phyloP scores from a whole-genome alignment of 2,113 vertebrate genomes.

The Osmerus mordax region DNA sequence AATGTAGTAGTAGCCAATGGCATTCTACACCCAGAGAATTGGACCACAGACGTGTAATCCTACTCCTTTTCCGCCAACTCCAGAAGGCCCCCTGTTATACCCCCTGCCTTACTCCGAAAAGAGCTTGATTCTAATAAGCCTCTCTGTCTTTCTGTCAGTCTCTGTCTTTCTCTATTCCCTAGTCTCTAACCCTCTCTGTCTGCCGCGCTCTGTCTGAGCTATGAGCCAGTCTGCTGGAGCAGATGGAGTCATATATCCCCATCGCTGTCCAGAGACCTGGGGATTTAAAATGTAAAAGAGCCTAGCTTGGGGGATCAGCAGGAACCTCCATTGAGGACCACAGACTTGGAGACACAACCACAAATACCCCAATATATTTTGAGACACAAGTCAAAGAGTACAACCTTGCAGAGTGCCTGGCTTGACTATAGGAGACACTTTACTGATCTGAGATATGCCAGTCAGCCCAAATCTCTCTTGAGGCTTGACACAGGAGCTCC shows the following conservation, averaged over 20 bases:
- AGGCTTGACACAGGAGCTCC: too few species aligned
- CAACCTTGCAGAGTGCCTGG: too few species aligned
- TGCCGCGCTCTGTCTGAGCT: slow-evolving; percentile 43
- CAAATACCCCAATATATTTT: background rate
- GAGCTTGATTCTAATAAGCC: slow-evolving; percentile 63
- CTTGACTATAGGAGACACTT: too few species aligned
- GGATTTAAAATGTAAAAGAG: slow-evolving; percentile 71
- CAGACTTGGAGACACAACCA: slow-evolving; percentile 24
- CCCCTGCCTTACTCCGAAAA: slow-evolving; percentile 51
- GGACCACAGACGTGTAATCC: too few species aligned
- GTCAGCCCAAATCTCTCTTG: too few species aligned
- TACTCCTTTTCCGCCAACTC: slow-evolving; percentile 9
- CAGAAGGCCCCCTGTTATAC: slow-evolving; percentile 41
- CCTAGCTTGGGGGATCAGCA: slow-evolving; percentile 39
- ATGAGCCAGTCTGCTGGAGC: slow-evolving; percentile 61
- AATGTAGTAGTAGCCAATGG: slow-evolving; percentile 26
- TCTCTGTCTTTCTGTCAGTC: slow-evolving; percentile 39
- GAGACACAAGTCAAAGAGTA: too few species aligned
- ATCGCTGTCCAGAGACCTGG: slow-evolving; percentile 53
- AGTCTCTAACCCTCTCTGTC: background rate
- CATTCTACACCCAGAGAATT: slow-evolving; percentile 28
- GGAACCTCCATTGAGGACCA: slow-evolving; percentile 42
- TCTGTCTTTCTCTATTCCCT: background rate
- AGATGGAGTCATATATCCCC: slow-evolving; percentile 73
- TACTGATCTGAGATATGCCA: too few species aligned